Evolutionary conservation across 2,888 invertebrate genomes (phyloP).

Genomic region (Spodoptera picta): DNA sequence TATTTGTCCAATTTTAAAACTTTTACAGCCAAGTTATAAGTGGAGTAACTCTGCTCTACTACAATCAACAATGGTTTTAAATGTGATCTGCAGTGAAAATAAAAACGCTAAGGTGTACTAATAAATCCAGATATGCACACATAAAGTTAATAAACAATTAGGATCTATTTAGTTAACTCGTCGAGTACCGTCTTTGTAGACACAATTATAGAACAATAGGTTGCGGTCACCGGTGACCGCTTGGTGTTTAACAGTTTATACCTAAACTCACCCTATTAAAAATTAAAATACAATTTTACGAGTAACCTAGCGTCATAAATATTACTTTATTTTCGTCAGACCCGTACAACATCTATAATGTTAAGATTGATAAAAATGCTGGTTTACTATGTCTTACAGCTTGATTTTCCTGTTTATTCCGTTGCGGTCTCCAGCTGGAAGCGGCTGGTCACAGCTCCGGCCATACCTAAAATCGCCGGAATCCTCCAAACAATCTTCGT

Average conservation of each 20-base stretch:
- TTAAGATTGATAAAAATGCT: constrained; percentile 44
- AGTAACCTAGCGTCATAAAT: constrained; percentile 52
- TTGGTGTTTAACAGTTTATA: too few relatives aligned
- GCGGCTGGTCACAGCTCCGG: constrained; percentile 54
- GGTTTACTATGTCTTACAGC: constrained; percentile 36
- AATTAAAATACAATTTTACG: constrained; percentile 47
- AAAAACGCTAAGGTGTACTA: constrained; percentile 3
- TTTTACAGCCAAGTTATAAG: constrained; percentile 38
- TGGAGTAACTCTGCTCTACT: constrained; percentile 21
- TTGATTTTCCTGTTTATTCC: constrained; percentile 46
- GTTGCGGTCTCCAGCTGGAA: constrained; percentile 40
- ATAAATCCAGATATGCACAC: constrained; percentile 17
- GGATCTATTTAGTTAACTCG: constrained; percentile 19
- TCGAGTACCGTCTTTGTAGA: too few relatives aligned
- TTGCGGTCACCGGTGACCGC: too few relatives aligned
- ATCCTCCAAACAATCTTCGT: constrained; percentile 38
- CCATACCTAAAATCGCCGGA: constrained; percentile 61
- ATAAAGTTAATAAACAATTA: constrained; percentile 19
- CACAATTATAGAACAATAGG: too few relatives aligned
- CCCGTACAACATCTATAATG: constrained; percentile 36
- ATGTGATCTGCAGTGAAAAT: constrained; percentile 16
- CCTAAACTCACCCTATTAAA: constrained; percentile 19
- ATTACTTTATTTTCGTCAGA: constrained; percentile 42
- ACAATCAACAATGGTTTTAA: constrained; percentile 11
- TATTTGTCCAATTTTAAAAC: constrained; percentile 31